Percentiles rank a stretch among this genome's conserved stretches.
Conservation (phyloP, 2,113 vertebrate genomes). For the Hirundichthys speculiger region DNA sequence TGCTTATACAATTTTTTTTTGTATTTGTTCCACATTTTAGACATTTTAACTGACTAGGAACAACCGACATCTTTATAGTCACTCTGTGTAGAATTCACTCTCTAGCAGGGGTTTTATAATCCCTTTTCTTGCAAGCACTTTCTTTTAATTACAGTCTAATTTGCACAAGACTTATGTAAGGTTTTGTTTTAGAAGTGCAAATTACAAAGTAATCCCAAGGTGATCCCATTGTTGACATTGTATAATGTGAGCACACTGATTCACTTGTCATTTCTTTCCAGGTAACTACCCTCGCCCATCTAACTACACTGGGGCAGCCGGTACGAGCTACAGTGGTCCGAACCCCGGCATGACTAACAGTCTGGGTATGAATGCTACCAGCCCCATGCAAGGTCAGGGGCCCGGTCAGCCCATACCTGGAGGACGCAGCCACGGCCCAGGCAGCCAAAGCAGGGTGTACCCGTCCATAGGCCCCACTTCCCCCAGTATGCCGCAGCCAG, state of each 20-base stretch:
- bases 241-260: not conserved
- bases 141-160: too few species aligned
- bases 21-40: too few species aligned
- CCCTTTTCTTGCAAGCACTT: too few species aligned
- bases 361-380: conserved; percentile 91
- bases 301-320: conserved; percentile 87
- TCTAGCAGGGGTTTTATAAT: too few species aligned
- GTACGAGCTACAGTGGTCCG: conserved; percentile 90
- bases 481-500: conserved; percentile 92
- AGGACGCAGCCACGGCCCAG: conserved; percentile 85
- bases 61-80: too few species aligned
- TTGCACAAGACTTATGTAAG: too few species aligned
- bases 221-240: not conserved
- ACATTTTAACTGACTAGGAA: too few species aligned
- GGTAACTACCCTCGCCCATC: conserved; percentile 95
- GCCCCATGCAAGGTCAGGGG: conserved; percentile 95
- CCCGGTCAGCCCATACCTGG: conserved; percentile 89
- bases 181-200: too few species aligned
- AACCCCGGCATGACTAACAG: conserved; percentile 84
- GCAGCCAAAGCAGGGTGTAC: conserved; percentile 89
- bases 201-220: too few species aligned
- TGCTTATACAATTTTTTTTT: too few species aligned
- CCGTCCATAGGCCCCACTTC: conserved; percentile 91
- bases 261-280: conserved; percentile 64
- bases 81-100: too few species aligned